Base-by-base conservation (phyloP, 2,888 invertebrate species). In the Chrysotoxum bicinctum region DNA sequence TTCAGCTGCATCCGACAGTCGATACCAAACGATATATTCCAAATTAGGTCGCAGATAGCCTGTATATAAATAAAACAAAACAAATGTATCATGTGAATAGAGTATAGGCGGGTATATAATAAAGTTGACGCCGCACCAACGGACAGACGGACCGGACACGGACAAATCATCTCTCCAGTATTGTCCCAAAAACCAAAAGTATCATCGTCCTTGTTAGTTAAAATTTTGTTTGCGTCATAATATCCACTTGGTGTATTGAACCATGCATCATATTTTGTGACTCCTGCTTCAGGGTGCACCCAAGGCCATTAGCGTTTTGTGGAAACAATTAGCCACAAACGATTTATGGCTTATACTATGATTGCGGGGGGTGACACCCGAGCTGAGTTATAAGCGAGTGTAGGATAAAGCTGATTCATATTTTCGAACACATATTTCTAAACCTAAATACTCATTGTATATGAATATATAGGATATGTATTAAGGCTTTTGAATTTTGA, bases 1-100 rank as follows among this genome's bases (percentile, higher is more conserved):
- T 92, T 97, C 96, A 30, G 94, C 94, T 37, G 94, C 95, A 72
- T 95, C 95, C 30, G 94, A 94, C 80, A 95, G 94, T 87, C 96
- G 95, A 91, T 96, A 97, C 98, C 98, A 98, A 85, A 98, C 94
- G 75, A 95, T 95, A 91, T 97, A 97, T 90, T 96, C 96, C 88
- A 96, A 95, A 88, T 95, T 95, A 16, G 95, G 94, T 16, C 96
- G 94, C 87, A 95, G 89, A 90, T 96, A 95, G 62, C 97, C 97
- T 94, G 19, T 40, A 4, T 1, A 88, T 58, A 73, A 87, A 78
- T 21, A 54, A 80, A 52, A 78, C 50, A 21, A 82, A 70, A 58
- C 52, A 40, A 19, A 75, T 26, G 10, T 23, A 26, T 43, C 32
- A 56, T 32, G 58, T 73, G 56, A 45, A 10, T 54, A 14, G 10